Percentiles rank a stretch among this genome's conserved stretches.
Evolutionary conservation across 2,113 vertebrate species (phyloP).

Genomic region (Aythya baeri): DNA sequence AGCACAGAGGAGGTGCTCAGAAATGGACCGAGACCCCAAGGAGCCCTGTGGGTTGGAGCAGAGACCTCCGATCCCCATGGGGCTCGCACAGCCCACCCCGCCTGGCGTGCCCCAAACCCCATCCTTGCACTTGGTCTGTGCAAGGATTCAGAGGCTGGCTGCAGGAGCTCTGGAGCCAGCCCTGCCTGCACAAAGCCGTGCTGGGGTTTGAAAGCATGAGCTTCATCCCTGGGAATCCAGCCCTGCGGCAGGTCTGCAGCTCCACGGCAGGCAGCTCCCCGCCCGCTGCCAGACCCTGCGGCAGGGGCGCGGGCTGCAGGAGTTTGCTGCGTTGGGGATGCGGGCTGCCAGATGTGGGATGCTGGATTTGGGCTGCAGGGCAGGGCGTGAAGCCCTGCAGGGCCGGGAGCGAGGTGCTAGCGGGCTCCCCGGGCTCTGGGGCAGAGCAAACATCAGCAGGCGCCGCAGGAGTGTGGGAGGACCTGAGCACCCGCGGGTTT

Average conservation of each 20-base stretch:
- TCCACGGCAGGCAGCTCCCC: not conserved
- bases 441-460: not conserved
- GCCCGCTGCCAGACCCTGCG: not conserved
- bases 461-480: not conserved
- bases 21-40: not conserved
- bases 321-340: not conserved
- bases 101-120: not conserved
- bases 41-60: not conserved
- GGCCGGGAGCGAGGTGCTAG: fast-evolving
- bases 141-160: not conserved
- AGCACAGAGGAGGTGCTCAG: not conserved
- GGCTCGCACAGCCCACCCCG: not conserved
- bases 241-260: not conserved
- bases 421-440: not conserved
- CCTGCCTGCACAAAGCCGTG: not conserved
- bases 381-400: not conserved
- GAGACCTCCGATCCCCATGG: not conserved
- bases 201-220: not conserved
- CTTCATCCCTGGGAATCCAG: not conserved
- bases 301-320: not conserved
- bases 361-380: not conserved
- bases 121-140: not conserved
- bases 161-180: not conserved
- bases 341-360: not conserved
- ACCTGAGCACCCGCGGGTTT: not conserved